A percentile compares a stretch with the other conserved stretches of the same genome.
These are phyloP conservation scores for Zonotrichia leucophrys DNA, from an alignment of 2,113 vertebrate species.

Conservation along the genomic window DNA sequence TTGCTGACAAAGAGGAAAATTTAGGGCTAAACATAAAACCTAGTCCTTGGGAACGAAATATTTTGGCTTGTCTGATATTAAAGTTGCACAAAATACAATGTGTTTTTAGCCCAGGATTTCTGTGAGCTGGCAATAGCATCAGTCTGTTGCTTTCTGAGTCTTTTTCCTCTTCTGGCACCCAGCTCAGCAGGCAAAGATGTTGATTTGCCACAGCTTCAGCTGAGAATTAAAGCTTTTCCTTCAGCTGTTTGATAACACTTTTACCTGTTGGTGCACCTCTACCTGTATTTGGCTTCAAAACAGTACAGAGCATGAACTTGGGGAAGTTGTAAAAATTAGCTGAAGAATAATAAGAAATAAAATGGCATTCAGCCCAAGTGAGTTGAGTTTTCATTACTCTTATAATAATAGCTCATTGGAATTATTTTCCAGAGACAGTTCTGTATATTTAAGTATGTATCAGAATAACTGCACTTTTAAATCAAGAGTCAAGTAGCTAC, in stretches of 20 bases:
- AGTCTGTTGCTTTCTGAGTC: neutral
- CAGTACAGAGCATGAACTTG: neutral
- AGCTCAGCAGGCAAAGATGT: neutral
- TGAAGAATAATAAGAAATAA: neutral
- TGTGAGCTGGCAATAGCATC: neutral
- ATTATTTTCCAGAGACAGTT: slow-evolving; percentile 9
- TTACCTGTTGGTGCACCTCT: neutral
- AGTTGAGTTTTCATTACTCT: neutral
- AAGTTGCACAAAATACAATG: neutral
- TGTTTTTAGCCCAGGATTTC: neutral
- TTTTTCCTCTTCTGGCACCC: neutral
- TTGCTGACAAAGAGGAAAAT: neutral
- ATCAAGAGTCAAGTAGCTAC: slow-evolving; percentile 53
- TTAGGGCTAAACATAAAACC: neutral
- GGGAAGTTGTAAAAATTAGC: neutral
- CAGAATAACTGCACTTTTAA: slow-evolving; percentile 31
- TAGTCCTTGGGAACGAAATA: neutral
- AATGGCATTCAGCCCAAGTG: neutral
- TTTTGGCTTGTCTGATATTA: neutral
- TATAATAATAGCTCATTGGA: neutral
- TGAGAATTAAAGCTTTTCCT: neutral
- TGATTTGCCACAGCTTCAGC: neutral
- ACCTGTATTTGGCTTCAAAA: neutral
- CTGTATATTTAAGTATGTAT: neutral
- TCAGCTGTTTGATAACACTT: neutral